Percentiles rank a stretch among this genome's conserved stretches.
phyloP scores from a whole-genome alignment of 35 echinoderm and acorn worm genomes.

The Lytechinus variegatus region DNA sequence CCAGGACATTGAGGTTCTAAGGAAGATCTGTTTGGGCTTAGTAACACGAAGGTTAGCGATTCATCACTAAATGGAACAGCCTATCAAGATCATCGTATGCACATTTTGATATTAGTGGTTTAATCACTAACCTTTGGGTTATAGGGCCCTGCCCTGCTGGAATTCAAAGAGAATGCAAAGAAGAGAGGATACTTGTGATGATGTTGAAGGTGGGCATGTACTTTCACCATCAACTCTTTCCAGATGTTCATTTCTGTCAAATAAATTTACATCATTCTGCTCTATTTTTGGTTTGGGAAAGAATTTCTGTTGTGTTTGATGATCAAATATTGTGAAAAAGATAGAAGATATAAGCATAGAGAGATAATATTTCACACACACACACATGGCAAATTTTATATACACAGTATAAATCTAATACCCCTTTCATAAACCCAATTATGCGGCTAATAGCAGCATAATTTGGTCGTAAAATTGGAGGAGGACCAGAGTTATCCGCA shows the following conservation, averaged over 20 bases:
- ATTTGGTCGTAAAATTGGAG: too few relatives aligned
- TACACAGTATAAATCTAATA: too few relatives aligned
- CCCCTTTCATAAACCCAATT: too few relatives aligned
- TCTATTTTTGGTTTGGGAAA: not conserved
- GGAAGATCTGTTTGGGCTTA: not conserved
- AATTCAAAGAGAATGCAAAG: not conserved
- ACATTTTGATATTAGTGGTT: too few relatives aligned
- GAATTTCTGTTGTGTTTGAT: not conserved
- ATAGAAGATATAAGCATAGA: not conserved
- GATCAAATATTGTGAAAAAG: not conserved
- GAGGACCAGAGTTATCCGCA: too few relatives aligned
- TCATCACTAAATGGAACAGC: too few relatives aligned
- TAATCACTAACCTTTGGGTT: too few relatives aligned
- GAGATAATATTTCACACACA: not conserved
- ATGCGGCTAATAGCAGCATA: too few relatives aligned
- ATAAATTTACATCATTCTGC: not conserved
- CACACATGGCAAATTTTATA: too few relatives aligned
- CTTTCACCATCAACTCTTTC: not conserved
- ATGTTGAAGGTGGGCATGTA: constrained; percentile 1
- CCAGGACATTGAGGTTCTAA: not conserved
- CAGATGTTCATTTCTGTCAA: constrained; percentile 18
- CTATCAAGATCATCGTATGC: too few relatives aligned
- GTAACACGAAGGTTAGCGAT: too few relatives aligned
- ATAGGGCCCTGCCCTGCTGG: not conserved
- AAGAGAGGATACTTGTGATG: not conserved